phyloP scores from a whole-genome alignment of 2,113 vertebrate species.

The Gobio gobio region DNA sequence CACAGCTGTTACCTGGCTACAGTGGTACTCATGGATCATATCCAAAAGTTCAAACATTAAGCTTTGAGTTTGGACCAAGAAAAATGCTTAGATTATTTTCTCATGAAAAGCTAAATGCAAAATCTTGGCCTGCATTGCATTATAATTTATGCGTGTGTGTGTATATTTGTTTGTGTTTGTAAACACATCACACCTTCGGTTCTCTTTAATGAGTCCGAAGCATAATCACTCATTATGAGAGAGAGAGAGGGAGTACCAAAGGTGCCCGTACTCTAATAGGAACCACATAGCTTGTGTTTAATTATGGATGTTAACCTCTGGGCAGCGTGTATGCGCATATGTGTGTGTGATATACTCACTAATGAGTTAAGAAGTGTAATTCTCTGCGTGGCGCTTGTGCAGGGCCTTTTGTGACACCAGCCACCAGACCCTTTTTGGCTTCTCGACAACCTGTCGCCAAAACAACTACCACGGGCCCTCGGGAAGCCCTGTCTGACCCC shows the following conservation, averaged over 20 bases:
- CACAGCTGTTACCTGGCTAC: not conserved
- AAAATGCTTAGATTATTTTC: not conserved
- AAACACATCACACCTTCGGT: constrained; percentile 7
- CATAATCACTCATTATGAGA: constrained; percentile 51
- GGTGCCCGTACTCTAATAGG: constrained; percentile 59
- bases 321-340: constrained; percentile 67
- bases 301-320: constrained; percentile 70
- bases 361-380: constrained; percentile 70
- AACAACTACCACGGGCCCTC: not conserved
- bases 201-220: constrained; percentile 36
- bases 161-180: constrained; percentile 30
- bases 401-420: constrained; percentile 41
- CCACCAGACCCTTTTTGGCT: constrained; percentile 14
- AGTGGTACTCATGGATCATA: no score
- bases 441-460: constrained; percentile 20
- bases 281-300: constrained; percentile 66
- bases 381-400: constrained; percentile 53
- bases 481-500: not conserved
- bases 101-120: not conserved
- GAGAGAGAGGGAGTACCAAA: not conserved
- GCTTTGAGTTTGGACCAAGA: not conserved
- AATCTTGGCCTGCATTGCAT: not conserved
- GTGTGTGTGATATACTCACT: constrained; percentile 64
- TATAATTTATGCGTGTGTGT: not conserved
- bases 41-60: no score